Evolutionary conservation across 2,797 vertebrate species (phyloP), one percentile per base, ranked within the genome.

Genomic region (Rallus crepitans): DNA sequence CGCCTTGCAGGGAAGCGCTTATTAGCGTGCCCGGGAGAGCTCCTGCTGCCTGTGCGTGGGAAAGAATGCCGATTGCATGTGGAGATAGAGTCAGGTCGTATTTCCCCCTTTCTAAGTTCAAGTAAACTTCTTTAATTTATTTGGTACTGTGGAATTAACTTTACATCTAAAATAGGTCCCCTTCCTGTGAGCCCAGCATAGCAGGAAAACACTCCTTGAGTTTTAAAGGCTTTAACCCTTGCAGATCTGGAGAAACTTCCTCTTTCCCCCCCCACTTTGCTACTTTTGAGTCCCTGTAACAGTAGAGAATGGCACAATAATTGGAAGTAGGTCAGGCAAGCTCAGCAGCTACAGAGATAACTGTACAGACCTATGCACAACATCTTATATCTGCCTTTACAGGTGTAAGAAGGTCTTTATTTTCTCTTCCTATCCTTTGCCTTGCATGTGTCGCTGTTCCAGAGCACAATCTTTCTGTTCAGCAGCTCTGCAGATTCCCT

Each of bases 81-180:
- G 83, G 76, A 94, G 85, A 95, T 37, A 60, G 35, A 90, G 37
- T 78, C 68, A 92, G 70, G 65, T 91, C 94, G 40, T 70, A 63
- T 82, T 96, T 95, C 77, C 5, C 4, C 63, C 17, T 68, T 70
- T 64, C 82, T 33, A 59, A 93, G 73, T 66, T 91, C 79, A 91
- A 94, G 85, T 95, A 94, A 96, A 97, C 91, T 70, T 90, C 88
- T 90, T 69, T 40, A 66, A 87, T 82, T 92, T 86, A 90, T 94
- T 95, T 90, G 60, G 50, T 37, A 86, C 83, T 20, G 63, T 72
- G 82, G 77, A 94, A 92, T 94, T 90, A 76, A 66, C 55, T 79
- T 93, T 31, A 56, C 66, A 81, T 91, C 91, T 84, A 48, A 92
- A 94, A 88, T 35, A 86, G 28, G 7, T 65, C 80, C 39, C 64